These are phyloP conservation scores for Sparus aurata DNA, from an alignment of 2,797 vertebrate species.

Conservation along the genomic window DNA sequence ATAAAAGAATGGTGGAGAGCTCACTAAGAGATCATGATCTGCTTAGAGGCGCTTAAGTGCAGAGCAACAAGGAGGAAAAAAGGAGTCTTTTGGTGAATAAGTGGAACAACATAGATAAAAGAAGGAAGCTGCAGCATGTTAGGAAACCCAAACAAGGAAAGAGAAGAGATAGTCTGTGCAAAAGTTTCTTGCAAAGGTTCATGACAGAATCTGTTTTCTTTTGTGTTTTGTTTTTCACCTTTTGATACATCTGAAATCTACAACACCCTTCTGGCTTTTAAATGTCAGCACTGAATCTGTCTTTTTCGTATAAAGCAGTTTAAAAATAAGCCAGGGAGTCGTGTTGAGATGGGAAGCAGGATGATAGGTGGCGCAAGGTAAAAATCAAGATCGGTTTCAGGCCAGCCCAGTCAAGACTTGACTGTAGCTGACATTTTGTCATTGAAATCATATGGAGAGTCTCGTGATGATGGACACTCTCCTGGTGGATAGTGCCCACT, in stretches of 20 bases:
- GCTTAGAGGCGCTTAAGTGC: slow-evolving; percentile 1
- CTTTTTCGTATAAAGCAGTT: background rate
- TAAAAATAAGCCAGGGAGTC: slow-evolving; percentile 11
- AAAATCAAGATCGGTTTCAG: background rate
- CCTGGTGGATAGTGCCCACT: background rate
- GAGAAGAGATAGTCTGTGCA: background rate
- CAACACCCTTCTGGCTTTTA: slow-evolving; percentile 1
- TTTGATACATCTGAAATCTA: background rate
- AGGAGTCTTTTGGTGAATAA: background rate
- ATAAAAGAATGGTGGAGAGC: background rate
- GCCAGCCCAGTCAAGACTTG: background rate
- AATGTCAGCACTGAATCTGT: slow-evolving; percentile 28
- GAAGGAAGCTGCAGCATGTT: background rate
- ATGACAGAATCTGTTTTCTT: slow-evolving; percentile 6
- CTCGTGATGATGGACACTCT: background rate
- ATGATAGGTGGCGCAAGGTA: background rate
- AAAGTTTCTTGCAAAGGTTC: slow-evolving; percentile 7
- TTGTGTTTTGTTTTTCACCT: slow-evolving; percentile 20
- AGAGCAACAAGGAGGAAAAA: background rate
- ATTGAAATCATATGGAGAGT: background rate
- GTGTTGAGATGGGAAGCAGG: background rate
- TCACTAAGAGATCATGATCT: background rate
- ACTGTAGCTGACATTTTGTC: background rate
- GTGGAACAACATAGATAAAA: slow-evolving; percentile 11
- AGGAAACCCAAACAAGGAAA: slow-evolving; percentile 2